Conservation (phyloP, 35 echinoderm and acorn worm species). For the Lytechinus variegatus region DNA sequence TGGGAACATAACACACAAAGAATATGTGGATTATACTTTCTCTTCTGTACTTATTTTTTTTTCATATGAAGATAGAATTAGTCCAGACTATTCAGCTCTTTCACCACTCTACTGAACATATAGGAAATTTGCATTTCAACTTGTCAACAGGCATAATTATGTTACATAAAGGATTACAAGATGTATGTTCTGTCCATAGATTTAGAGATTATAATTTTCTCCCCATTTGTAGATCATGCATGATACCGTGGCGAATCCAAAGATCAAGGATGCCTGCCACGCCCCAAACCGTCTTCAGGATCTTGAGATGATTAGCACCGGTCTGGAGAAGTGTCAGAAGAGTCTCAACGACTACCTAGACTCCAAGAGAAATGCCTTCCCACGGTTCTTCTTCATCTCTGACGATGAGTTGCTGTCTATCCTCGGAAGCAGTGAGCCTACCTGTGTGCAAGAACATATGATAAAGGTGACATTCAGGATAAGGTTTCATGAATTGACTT, state of each 20-base stretch:
- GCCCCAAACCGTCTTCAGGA: constrained; percentile 87
- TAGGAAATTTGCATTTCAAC: too few relatives aligned
- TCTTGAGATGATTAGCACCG: constrained; percentile 95
- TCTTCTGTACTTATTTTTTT: too few relatives aligned
- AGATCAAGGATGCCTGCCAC: constrained; percentile 97
- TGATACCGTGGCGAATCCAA: constrained; percentile 85
- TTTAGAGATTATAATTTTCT: not conserved
- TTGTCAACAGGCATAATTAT: too few relatives aligned
- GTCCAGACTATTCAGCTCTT: too few relatives aligned
- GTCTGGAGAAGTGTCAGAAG: constrained; percentile 98
- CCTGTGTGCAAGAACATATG: constrained; percentile 99
- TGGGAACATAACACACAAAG: too few relatives aligned
- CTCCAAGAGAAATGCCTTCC: constrained; percentile 99
- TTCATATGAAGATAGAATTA: too few relatives aligned
- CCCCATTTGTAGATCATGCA: constrained; percentile 82
- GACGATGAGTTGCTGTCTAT: constrained; percentile 98
- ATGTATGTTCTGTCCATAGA: too few relatives aligned
- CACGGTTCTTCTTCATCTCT: constrained; percentile 98
- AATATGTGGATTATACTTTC: too few relatives aligned
- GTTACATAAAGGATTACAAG: too few relatives aligned
- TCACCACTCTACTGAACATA: too few relatives aligned
- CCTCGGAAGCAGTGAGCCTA: constrained; percentile 94
- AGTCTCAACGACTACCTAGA: constrained; percentile 99
- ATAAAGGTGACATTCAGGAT: constrained; percentile 75
- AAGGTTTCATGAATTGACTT: too few relatives aligned